Evolutionary conservation across 2,113 vertebrate species (phyloP).

Genomic region (Chlorodrepanis virens): DNA sequence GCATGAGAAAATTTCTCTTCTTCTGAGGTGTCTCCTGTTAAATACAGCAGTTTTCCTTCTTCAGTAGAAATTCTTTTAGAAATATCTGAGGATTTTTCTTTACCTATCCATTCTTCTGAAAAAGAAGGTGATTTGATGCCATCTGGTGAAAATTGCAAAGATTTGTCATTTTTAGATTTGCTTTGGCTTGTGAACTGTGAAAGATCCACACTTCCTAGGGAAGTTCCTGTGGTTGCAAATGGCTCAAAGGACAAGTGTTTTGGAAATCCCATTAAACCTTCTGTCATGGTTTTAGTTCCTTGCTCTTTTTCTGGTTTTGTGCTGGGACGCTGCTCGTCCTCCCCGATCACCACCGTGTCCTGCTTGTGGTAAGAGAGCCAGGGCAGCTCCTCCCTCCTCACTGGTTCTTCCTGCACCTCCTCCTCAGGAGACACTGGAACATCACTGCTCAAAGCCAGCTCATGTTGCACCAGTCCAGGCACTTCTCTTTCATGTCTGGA

Average conservation of each 20-base stretch:
- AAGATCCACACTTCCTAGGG: not conserved
- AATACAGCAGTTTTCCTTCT: slow-evolving; percentile 13
- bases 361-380: slow-evolving; percentile 65
- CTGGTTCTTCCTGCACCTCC: not conserved
- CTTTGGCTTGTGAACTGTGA: slow-evolving; percentile 25
- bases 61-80: slow-evolving; percentile 27
- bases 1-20: slow-evolving; percentile 27
- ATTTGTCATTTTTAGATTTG: slow-evolving; percentile 21
- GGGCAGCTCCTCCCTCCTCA: slow-evolving; percentile 29
- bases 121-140: slow-evolving; percentile 66
- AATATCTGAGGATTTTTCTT: slow-evolving; percentile 52
- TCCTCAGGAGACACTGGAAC: not conserved
- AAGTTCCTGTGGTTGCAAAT: not conserved
- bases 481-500: not conserved
- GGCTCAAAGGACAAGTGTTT: slow-evolving; percentile 8
- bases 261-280: not conserved
- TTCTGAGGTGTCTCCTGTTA: slow-evolving; percentile 22
- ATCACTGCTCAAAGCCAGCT: not conserved
- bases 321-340: not conserved
- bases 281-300: not conserved
- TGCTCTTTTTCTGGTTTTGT: slow-evolving; percentile 44
- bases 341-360: slow-evolving; percentile 21
- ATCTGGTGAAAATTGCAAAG: slow-evolving; percentile 57
- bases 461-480: not conserved
- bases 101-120: slow-evolving; percentile 40